Evolutionary conservation across 2,888 invertebrate genomes (phyloP).

Genomic region (Torymus tubicola): DNA sequence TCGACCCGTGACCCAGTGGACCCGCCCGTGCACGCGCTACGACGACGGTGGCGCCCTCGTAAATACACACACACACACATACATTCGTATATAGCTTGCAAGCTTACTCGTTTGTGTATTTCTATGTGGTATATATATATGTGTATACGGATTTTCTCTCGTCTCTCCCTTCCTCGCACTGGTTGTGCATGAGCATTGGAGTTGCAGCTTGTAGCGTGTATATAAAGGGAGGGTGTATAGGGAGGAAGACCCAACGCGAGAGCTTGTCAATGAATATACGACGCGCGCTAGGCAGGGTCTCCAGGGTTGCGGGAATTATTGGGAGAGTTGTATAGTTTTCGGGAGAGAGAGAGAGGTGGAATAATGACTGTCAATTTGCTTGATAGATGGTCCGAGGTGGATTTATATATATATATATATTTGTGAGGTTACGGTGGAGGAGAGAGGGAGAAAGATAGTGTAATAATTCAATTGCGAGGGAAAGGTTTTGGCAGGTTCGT

Average conservation of each 20-base stretch:
- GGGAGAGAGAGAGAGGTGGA: too few relatives aligned
- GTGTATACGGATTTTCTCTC: slow-evolving; percentile 9
- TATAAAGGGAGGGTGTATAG: too few relatives aligned
- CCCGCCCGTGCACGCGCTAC: slow-evolving; percentile 64
- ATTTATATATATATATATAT: too few relatives aligned
- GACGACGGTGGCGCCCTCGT: slow-evolving; percentile 57
- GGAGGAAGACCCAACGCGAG: background rate
- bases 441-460: too few relatives aligned
- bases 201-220: too few relatives aligned
- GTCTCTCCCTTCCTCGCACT: background rate
- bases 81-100: background rate
- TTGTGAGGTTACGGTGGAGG: too few relatives aligned
- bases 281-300: background rate
- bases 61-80: background rate
- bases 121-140: slow-evolving; percentile 29
- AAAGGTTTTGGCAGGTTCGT: too few relatives aligned
- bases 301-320: too few relatives aligned
- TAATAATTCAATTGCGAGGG: too few relatives aligned
- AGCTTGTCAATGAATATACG: slow-evolving; percentile 31
- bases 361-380: too few relatives aligned
- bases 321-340: too few relatives aligned
- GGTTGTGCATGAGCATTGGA: background rate
- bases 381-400: too few relatives aligned
- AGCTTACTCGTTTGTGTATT: background rate
- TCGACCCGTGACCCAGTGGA: slow-evolving; percentile 75